Conservation (phyloP, 2,797 vertebrate genomes). For the Anguilla marmorata region DNA sequence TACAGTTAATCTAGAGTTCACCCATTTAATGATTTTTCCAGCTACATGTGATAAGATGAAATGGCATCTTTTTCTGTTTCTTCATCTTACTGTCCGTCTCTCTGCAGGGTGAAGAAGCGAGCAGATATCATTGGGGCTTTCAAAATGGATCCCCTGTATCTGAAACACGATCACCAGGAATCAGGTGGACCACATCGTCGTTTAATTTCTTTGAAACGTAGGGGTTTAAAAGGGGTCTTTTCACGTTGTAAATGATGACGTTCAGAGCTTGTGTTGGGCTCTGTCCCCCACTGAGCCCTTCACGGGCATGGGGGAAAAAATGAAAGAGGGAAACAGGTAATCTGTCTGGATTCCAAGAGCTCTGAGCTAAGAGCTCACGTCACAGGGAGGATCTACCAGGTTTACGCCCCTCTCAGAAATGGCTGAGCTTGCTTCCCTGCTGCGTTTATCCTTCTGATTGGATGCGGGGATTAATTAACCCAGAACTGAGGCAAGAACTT, state of each 20-base stretch:
- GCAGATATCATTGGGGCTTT: constrained; percentile 86
- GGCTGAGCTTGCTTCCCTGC: constrained; percentile 29
- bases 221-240: background rate
- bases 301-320: background rate
- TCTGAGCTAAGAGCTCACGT: background rate
- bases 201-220: background rate
- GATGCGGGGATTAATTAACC: constrained; percentile 37
- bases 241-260: background rate
- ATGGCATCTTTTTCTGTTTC: background rate
- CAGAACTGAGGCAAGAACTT: background rate
- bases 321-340: background rate
- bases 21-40: background rate
- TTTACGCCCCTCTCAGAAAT: constrained; percentile 37
- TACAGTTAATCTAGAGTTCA: background rate
- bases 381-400: constrained; percentile 17
- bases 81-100: constrained; percentile 2
- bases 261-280: background rate
- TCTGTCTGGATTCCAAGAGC: background rate
- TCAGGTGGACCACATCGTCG: constrained; percentile 74
- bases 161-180: constrained; percentile 89
- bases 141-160: constrained; percentile 91
- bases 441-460: constrained; percentile 40
- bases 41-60: background rate
- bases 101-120: constrained; percentile 87
- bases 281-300: background rate